A percentile compares a stretch with the other conserved stretches of the same genome.
phyloP scores from a whole-genome alignment of 35 echinoderm and acorn worm genomes.

The Strongylocentrotus purpuratus region DNA sequence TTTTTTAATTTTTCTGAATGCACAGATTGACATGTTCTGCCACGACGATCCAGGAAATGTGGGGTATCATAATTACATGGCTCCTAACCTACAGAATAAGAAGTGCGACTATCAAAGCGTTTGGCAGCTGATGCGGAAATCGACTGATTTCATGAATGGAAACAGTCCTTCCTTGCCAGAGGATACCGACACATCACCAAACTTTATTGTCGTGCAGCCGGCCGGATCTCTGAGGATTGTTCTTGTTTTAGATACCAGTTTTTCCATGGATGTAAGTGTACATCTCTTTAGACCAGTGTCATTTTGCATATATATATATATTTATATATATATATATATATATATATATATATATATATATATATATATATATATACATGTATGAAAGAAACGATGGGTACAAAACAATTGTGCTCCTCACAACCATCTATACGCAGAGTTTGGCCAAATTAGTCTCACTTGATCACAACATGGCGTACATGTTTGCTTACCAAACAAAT shows the following conservation, averaged over 20 bases:
- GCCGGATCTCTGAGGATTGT: background rate
- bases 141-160: background rate
- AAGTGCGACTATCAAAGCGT: background rate
- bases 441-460: too few relatives aligned
- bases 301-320: too few relatives aligned
- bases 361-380: too few relatives aligned
- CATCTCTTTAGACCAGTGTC: background rate
- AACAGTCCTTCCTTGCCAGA: background rate
- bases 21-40: background rate
- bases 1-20: background rate
- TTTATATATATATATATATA: too few relatives aligned
- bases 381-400: too few relatives aligned
- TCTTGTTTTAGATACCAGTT: slow-evolving; percentile 4
- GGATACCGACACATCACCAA: background rate
- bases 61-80: background rate
- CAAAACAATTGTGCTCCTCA: too few relatives aligned
- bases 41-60: background rate
- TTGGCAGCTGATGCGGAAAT: background rate
- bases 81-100: background rate
- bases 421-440: too few relatives aligned
- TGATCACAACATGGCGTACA: too few relatives aligned
- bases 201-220: background rate
- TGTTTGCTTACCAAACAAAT: too few relatives aligned
- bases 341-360: too few relatives aligned
- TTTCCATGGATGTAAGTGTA: background rate